Conservation (phyloP, 2,797 vertebrate species). For the Sebastes hopkinsi region DNA sequence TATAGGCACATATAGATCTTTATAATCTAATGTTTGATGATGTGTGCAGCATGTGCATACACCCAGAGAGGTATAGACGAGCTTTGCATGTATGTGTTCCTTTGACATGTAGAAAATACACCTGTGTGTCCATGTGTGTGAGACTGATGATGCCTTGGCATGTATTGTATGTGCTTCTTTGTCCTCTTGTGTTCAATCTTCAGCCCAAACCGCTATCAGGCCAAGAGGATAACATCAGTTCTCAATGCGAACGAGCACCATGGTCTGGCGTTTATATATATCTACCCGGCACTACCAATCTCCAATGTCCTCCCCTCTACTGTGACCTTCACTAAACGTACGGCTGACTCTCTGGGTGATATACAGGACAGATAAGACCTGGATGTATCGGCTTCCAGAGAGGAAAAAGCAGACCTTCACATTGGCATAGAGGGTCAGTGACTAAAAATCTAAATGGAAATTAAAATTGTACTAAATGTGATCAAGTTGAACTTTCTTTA, state of each 20-base stretch:
- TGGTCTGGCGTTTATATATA: constrained; percentile 52
- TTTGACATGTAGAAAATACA: neutral
- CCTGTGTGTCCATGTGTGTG: neutral
- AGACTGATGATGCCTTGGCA: constrained; percentile 4
- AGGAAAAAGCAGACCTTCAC: neutral
- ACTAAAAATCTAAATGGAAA: constrained; percentile 10
- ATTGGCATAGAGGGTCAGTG: neutral
- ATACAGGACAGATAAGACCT: constrained; percentile 53
- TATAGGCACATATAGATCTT: neutral
- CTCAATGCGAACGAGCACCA: constrained; percentile 49
- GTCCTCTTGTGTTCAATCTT: constrained; percentile 48
- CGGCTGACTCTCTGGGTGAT: constrained; percentile 51
- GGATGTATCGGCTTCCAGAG: constrained; percentile 27
- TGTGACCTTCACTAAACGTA: constrained; percentile 74
- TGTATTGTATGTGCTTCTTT: constrained; percentile 20
- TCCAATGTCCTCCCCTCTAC: constrained; percentile 50
- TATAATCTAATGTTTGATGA: neutral
- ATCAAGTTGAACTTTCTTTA: neutral
- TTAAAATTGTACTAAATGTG: neutral
- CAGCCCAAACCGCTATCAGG: constrained; percentile 37
- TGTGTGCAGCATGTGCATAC: neutral
- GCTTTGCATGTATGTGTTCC: neutral
- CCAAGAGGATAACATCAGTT: constrained; percentile 73
- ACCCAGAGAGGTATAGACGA: neutral
- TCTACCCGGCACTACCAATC: constrained; percentile 64